Percentiles rank a stretch among this genome's conserved stretches.
These are phyloP conservation scores for Drosophila affinis DNA, from an alignment of 2,888 invertebrate species.

Conservation along the genomic window DNA sequence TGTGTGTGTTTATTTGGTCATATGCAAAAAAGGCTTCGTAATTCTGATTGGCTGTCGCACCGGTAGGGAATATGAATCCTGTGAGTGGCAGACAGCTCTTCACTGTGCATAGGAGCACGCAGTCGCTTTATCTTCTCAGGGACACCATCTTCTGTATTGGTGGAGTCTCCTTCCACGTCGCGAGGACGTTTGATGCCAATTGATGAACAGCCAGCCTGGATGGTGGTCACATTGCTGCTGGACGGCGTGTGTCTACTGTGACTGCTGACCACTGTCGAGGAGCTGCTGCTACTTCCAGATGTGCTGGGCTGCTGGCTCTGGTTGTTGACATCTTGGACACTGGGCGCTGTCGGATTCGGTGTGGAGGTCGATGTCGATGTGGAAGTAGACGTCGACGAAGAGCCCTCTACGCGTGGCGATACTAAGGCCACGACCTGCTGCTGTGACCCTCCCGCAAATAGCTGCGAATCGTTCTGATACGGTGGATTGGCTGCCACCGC, in stretches of 20 bases:
- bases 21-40: too few species aligned
- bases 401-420: conserved; percentile 88
- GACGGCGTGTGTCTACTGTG: conserved; percentile 85
- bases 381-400: conserved; percentile 71
- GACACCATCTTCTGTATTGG: conserved; percentile 83
- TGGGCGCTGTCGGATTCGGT: conserved; percentile 51
- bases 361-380: conserved; percentile 70
- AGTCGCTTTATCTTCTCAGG: conserved; percentile 82
- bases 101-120: conserved; percentile 78
- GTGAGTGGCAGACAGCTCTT: conserved; percentile 82
- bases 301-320: conserved; percentile 83
- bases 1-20: too few species aligned
- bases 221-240: conserved; percentile 88
- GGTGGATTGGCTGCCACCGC: conserved; percentile 89
- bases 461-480: conserved; percentile 82
- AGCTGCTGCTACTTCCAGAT: conserved; percentile 81
- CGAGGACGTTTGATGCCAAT: conserved; percentile 86
- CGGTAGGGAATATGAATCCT: too few species aligned
- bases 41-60: too few species aligned
- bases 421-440: conserved; percentile 89
- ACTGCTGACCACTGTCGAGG: conserved; percentile 83
- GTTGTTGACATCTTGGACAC: conserved; percentile 79
- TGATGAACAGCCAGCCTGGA: conserved; percentile 85
- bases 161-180: conserved; percentile 85
- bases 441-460: conserved; percentile 83